Evolutionary conservation across 2,113 vertebrate species (phyloP).

Genomic region (Parus major): DNA sequence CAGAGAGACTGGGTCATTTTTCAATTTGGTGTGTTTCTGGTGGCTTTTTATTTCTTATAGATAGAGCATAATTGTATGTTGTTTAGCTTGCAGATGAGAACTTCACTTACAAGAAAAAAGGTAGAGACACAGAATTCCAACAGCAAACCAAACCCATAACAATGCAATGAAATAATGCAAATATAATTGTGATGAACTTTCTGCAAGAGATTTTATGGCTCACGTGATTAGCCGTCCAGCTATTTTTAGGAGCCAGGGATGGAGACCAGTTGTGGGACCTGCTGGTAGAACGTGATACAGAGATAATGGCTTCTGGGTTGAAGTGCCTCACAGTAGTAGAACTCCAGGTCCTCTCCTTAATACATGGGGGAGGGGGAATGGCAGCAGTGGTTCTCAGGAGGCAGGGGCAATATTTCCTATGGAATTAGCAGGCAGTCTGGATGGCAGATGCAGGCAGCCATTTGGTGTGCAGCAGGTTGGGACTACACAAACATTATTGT

Average conservation of each 20-base stretch:
- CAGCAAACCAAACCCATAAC: background rate
- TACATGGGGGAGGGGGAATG: accelerated
- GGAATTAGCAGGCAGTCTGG: background rate
- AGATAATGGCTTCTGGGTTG: background rate
- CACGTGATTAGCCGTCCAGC: background rate
- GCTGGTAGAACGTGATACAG: accelerated
- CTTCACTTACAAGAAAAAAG: background rate
- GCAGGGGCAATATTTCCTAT: background rate
- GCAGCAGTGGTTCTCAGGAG: background rate
- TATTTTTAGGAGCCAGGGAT: background rate
- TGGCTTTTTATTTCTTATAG: background rate
- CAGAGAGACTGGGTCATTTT: background rate
- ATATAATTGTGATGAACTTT: background rate
- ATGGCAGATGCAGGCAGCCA: accelerated
- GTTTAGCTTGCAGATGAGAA: background rate
- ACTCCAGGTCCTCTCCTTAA: background rate
- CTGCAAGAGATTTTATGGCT: background rate
- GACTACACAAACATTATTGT: background rate
- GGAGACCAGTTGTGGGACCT: background rate
- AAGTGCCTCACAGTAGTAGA: background rate
- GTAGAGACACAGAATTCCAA: background rate
- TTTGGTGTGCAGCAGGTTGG: background rate
- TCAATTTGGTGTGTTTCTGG: background rate
- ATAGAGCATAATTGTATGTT: background rate
- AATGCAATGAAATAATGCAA: background rate